Percentiles rank a stretch among this genome's conserved stretches.
These are phyloP conservation scores for Apistogramma diplotaenia DNA, from an alignment of 2,113 vertebrate genomes.

Conservation along the genomic window DNA sequence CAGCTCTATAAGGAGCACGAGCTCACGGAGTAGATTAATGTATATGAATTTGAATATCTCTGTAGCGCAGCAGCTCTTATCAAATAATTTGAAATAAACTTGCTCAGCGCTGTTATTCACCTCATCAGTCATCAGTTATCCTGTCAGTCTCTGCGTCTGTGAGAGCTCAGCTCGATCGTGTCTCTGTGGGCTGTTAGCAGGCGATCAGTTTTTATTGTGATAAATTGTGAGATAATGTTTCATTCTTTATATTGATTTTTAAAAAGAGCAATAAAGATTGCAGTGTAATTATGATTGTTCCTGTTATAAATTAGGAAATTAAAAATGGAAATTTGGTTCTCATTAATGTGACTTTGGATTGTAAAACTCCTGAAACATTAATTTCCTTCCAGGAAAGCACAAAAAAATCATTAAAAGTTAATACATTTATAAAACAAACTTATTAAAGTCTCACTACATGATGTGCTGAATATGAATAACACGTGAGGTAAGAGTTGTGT, in stretches of 20 bases:
- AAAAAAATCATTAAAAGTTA: not conserved
- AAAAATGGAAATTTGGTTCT: not conserved
- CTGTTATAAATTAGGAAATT: not conserved
- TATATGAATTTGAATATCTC: conserved; percentile 49
- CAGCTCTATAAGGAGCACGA: conserved; percentile 14
- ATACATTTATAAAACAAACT: not conserved
- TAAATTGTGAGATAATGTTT: not conserved
- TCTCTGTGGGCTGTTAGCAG: not conserved
- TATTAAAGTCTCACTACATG: not conserved
- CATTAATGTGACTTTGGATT: not conserved
- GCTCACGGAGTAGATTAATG: conserved; percentile 21
- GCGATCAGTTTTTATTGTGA: not conserved
- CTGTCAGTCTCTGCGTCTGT: conserved; percentile 32
- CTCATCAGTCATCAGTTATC: conserved; percentile 55
- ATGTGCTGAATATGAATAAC: not conserved
- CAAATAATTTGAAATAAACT: conserved; percentile 59
- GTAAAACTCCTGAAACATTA: not conserved
- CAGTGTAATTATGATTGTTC: not conserved
- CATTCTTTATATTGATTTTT: not conserved
- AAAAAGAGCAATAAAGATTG: not conserved
- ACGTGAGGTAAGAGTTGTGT: not conserved
- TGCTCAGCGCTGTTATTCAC: conserved; percentile 15
- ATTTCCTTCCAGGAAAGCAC: not conserved
- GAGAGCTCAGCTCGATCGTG: not conserved
- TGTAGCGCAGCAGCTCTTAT: conserved; percentile 56